Evolutionary conservation across 2,797 vertebrate species (phyloP), one percentile per base, ranked within the genome.

Genomic region (Gallinago solitaria): DNA sequence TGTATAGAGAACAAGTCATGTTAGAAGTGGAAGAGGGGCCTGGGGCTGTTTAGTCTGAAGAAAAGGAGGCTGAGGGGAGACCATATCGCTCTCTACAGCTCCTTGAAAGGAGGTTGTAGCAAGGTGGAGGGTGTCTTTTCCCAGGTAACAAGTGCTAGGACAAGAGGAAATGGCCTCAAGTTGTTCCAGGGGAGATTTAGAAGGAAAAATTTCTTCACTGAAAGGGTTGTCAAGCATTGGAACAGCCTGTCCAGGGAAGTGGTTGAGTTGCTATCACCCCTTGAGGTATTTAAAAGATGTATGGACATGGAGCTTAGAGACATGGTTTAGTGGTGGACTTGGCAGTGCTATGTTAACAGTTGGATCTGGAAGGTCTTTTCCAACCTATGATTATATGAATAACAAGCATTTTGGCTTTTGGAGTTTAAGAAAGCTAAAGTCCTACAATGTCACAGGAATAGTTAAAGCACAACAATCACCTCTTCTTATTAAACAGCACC

Each of bases 291-390:
- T 16, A 57, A 43, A 71, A 65, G 4, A 5, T 0, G 0, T 18
- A 6, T 11, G 39, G 9, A 11, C 8, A 3, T 24, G 23, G 27
- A 7, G 3, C 3, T 45, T 21, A 16, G 8, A 4, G 33, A 8
- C 4, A 18, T 16, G 3, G 5, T 48, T 76, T 65, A 37, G 12
- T 47, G 11, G 19, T 41, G 24, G 33, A 37, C 37, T 33, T 67
- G 13, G 8, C 9, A 64, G 28, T 27, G 3, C 20, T 32, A 54
- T 2, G 5, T 48, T 73, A 12, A 63, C 0, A 0, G 5, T 2
- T 80, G 41, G 27, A 33, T 28, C 33, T 45, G 21, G 39, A 23
- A 15, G 30, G 9, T 51, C 16, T 43, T 33, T 70, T 60, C 30
- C 25, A 51, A 19, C 19, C 21, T 30, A 65, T 39, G 21, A 59